Conservation (phyloP, 2,113 vertebrate species). For the Henicopernis longicauda region DNA sequence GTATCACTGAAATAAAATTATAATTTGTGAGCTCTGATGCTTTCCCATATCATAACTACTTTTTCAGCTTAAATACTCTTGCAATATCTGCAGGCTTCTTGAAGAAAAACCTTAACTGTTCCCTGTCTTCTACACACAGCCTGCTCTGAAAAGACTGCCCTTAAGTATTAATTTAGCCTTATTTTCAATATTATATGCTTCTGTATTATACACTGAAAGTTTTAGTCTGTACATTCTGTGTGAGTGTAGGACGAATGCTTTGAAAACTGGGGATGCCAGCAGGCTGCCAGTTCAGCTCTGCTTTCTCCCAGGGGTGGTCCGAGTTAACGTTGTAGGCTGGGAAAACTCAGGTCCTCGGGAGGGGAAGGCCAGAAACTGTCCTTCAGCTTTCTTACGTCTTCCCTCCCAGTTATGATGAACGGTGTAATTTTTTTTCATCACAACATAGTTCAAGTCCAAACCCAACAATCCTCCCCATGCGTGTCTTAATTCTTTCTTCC, state of each 20-base stretch:
- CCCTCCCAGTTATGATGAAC: neutral
- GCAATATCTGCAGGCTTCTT: neutral
- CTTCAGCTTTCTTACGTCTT: neutral
- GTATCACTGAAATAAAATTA: neutral
- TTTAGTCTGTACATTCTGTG: neutral
- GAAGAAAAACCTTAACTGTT: neutral
- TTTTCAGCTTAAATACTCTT: neutral
- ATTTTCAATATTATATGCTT: neutral
- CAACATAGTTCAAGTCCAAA: neutral
- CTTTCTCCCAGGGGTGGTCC: neutral
- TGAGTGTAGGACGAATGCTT: neutral
- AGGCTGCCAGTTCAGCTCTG: neutral
- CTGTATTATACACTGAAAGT: neutral
- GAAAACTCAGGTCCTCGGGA: neutral
- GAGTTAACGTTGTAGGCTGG: neutral
- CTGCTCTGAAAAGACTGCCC: neutral
- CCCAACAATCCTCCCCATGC: neutral
- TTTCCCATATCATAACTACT: neutral
- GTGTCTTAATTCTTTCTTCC: neutral
- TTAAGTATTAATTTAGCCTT: neutral
- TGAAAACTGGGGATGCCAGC: neutral
- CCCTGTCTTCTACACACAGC: neutral
- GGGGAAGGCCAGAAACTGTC: neutral
- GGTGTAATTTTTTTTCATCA: neutral
- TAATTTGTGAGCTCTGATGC: neutral